Conservation (phyloP, 2,888 invertebrate genomes). For the Andrena trimmerana region DNA sequence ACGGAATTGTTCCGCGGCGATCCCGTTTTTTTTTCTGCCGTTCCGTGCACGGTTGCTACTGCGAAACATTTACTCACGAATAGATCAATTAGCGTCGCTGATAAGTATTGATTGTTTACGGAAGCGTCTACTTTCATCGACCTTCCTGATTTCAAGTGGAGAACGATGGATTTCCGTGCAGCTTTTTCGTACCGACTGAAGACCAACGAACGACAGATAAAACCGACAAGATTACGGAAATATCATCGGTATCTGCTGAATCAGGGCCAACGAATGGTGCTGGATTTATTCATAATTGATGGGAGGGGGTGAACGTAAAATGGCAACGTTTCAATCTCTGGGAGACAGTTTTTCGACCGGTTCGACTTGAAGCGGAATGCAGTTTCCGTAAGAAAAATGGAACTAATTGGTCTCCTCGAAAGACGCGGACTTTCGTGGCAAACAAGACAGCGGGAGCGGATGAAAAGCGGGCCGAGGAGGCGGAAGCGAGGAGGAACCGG, state of each 20-base stretch:
- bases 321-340: slow-evolving; percentile 37
- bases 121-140: no score
- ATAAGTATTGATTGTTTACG: no score
- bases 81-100: no score
- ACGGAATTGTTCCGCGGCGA: background rate
- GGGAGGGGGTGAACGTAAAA: slow-evolving; percentile 27
- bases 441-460: slow-evolving; percentile 75
- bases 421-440: slow-evolving; percentile 80
- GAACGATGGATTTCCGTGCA: no score
- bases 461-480: slow-evolving; percentile 56
- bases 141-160: no score
- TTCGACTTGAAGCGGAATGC: slow-evolving; percentile 49
- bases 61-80: no score
- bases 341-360: slow-evolving; percentile 32
- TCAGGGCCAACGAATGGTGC: background rate
- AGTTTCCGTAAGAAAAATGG: slow-evolving; percentile 80
- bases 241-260: background rate
- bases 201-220: no score
- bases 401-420: slow-evolving; percentile 84
- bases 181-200: no score
- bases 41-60: background rate
- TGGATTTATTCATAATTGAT: slow-evolving; percentile 31
- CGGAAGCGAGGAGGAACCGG: slow-evolving; percentile 49
- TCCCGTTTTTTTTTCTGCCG: background rate
- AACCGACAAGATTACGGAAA: background rate